phyloP scores from a whole-genome alignment of 1,140 invertebrate species.

The Bombus affinis region DNA sequence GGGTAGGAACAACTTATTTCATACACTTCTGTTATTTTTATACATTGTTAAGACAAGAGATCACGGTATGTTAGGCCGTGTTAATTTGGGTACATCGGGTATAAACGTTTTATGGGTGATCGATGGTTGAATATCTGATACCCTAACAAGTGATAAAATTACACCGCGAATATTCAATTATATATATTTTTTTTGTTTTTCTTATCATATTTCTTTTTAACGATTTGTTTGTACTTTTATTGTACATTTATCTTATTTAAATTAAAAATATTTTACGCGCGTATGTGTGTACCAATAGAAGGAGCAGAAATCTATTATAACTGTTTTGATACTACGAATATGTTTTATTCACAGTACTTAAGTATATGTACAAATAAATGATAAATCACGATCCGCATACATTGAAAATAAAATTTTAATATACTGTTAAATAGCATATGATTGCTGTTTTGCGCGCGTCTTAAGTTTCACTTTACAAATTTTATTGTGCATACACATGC shows the following conservation, averaged over 20 bases:
- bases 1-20: slow-evolving; percentile 93
- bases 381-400: slow-evolving; percentile 61
- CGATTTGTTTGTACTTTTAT: not conserved
- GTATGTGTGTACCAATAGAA: not conserved
- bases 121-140: slow-evolving; percentile 77
- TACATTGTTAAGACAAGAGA: slow-evolving; percentile 89
- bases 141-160: not conserved
- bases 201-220: not conserved
- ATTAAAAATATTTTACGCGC: not conserved
- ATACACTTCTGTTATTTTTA: slow-evolving; percentile 90
- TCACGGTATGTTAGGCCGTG: slow-evolving; percentile 89
- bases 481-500: not conserved
- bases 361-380: slow-evolving; percentile 73
- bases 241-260: not conserved
- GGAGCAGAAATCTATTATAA: not conserved
- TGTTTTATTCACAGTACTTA: slow-evolving; percentile 74
- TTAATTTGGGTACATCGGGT: slow-evolving; percentile 90
- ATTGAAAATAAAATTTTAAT: slow-evolving; percentile 54
- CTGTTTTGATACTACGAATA: slow-evolving; percentile 38
- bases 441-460: not conserved
- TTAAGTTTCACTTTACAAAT: not conserved
- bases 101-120: slow-evolving; percentile 91
- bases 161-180: not conserved
- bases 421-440: slow-evolving; percentile 20
- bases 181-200: not conserved